Evolutionary conservation across 2,113 vertebrate genomes (phyloP).

Genomic region (Corythoichthys haematopterus): DNA sequence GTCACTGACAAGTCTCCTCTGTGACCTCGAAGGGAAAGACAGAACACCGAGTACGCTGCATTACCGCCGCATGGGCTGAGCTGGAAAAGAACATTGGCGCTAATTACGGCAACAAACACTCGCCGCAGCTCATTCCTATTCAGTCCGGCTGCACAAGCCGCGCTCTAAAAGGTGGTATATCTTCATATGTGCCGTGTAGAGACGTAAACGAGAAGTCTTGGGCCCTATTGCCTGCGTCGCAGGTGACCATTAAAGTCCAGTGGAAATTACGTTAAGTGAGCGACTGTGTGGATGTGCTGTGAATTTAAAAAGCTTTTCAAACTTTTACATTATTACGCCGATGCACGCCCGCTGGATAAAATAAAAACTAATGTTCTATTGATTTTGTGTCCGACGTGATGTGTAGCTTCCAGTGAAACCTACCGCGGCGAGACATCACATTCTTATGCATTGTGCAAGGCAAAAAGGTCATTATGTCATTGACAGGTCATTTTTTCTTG

Average conservation of each 20-base stretch:
- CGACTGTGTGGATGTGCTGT: background rate
- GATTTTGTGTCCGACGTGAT: slow-evolving; percentile 25
- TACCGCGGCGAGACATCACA: slow-evolving; percentile 21
- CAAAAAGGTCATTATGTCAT: slow-evolving; percentile 2
- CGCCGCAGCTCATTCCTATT: slow-evolving; percentile 7
- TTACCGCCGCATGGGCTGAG: slow-evolving; percentile 17
- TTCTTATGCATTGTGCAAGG: slow-evolving; percentile 4
- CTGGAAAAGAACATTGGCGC: slow-evolving; percentile 22
- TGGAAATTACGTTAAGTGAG: slow-evolving; percentile 8
- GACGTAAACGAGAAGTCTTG: background rate
- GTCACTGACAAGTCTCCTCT: slow-evolving; percentile 11
- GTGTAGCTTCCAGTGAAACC: slow-evolving; percentile 23
- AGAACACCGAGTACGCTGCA: slow-evolving; percentile 9
- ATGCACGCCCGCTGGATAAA: slow-evolving; percentile 6
- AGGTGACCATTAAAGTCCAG: slow-evolving; percentile 9
- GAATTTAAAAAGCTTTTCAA: slow-evolving; percentile 25
- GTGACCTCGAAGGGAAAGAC: slow-evolving; percentile 16
- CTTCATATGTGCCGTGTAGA: background rate
- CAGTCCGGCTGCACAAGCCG: slow-evolving; percentile 9
- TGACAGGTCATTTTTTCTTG: background rate
- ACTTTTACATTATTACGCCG: slow-evolving; percentile 25
- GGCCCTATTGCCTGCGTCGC: slow-evolving; percentile 3
- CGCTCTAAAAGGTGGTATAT: slow-evolving; percentile 12
- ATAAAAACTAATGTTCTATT: slow-evolving; percentile 37
- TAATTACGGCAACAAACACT: slow-evolving; percentile 25